Conservation (phyloP, 2,888 invertebrate genomes). For the Hyles lineata region DNA sequence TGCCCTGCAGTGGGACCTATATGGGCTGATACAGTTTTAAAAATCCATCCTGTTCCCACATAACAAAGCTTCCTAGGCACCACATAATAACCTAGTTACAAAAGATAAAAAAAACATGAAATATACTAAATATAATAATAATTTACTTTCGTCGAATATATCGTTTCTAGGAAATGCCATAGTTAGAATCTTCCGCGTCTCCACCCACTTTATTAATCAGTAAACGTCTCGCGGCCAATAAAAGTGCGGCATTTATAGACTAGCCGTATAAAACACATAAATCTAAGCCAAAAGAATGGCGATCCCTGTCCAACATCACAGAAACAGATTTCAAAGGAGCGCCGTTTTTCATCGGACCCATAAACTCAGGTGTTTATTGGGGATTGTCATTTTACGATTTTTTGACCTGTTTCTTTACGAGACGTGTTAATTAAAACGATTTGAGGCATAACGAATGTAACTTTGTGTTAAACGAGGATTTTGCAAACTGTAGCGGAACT, state of each 20-base stretch:
- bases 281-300: conserved; percentile 75
- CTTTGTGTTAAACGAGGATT: neutral
- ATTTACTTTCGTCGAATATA: conserved; percentile 35
- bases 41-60: too few relatives aligned
- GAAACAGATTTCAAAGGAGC: conserved; percentile 76
- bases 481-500: neutral
- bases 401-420: conserved; percentile 43
- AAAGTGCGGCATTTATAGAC: conserved; percentile 80
- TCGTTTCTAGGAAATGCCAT: conserved; percentile 72
- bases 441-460: conserved; percentile 14
- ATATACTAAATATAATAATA: conserved; percentile 13
- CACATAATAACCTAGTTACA: too few relatives aligned
- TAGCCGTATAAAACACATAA: conserved; percentile 77
- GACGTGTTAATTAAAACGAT: conserved; percentile 26
- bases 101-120: too few relatives aligned
- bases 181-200: conserved; percentile 76
- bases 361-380: conserved; percentile 79
- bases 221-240: conserved; percentile 80
- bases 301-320: conserved; percentile 75
- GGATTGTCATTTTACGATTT: conserved; percentile 66
- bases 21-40: too few relatives aligned
- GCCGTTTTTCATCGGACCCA: conserved; percentile 74
- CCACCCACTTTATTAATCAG: conserved; percentile 81
- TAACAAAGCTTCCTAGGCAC: too few relatives aligned
- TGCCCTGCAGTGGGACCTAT: too few relatives aligned